Base-by-base conservation (phyloP, 1,140 invertebrate genomes). In the Euwallacea fornicatus region DNA sequence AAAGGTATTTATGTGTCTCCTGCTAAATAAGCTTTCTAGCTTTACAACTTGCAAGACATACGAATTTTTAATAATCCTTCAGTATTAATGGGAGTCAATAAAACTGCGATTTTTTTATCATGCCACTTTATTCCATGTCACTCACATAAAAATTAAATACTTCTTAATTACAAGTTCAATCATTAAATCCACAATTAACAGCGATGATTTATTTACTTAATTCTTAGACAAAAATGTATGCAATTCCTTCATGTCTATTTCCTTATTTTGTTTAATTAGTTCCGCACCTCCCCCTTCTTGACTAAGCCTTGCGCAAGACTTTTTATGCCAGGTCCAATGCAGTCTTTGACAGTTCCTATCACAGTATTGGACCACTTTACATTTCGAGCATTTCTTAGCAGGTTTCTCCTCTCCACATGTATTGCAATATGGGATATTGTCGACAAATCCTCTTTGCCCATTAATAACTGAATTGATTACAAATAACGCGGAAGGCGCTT, bases 281-380 rank as follows among this genome's bases (percentile, higher is more conserved):
- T 43, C 63, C 10, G 44, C 55, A 43, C 56, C 61, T 0, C 41
- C 50, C 8, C 50, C 41, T 56, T 59, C 61, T 54, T 80, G 80
- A 11, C 79, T 84, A 42, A 89, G 83, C 74, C 88, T 83, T 7
- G 87, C 85, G 75, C 92, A 93, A 41, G 86, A 87, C 80, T 96
- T 97, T 83, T 99, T 99, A 81, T 99, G 97, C 74, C 94, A 89
- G 76, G 93, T 91, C 97, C 97, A 99, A 83, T 99, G 96, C 7
- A 98, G 82, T 75, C 94, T 89, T 82, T 99, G 97, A 82, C 98
- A 99, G 76, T 92, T 89, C 73, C 93, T 86, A 80, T 97, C 91
- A 83, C 98, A 99, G 81, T 99, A 99, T 75, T 92, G 88, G 10
- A 95, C 93, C 66, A 88, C 88, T 86, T 97, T 97, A 82, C 97